Evolutionary conservation across 2,113 vertebrate genomes (phyloP).

Genomic region (Todiramphus saurophagus): DNA sequence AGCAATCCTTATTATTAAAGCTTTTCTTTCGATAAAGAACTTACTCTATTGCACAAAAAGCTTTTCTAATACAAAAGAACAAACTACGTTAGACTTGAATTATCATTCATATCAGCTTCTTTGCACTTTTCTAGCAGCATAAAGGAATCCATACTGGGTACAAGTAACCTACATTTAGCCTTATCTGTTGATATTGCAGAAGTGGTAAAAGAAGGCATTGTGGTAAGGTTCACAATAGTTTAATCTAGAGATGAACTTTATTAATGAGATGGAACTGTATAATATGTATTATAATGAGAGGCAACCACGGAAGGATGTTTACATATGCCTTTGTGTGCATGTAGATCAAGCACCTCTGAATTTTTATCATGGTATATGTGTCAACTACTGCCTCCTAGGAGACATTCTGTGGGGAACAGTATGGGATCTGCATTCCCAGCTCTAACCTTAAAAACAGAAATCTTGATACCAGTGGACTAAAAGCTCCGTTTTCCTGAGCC

Average conservation of each 20-base stretch:
- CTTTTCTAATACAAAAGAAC: not conserved
- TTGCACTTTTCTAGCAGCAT: not conserved
- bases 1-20: constrained; percentile 30
- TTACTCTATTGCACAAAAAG: not conserved
- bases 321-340: not conserved
- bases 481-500: not conserved
- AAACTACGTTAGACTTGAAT: not conserved
- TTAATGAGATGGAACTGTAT: not conserved
- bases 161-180: not conserved
- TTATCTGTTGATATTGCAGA: not conserved
- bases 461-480: not conserved
- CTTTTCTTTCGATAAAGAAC: constrained; percentile 15
- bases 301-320: not conserved
- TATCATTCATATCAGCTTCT: constrained; percentile 34
- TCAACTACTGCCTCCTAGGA: not conserved
- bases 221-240: not conserved
- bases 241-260: not conserved
- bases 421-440: not conserved
- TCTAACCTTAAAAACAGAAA: not conserved
- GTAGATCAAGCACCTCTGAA: not conserved
- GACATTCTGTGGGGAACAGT: not conserved
- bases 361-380: not conserved
- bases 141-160: not conserved
- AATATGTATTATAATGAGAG: not conserved
- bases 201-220: not conserved